Percentiles rank a stretch among this genome's conserved stretches.
phyloP scores from a whole-genome alignment of 2,113 vertebrate genomes.

The Pteronura brasiliensis region DNA sequence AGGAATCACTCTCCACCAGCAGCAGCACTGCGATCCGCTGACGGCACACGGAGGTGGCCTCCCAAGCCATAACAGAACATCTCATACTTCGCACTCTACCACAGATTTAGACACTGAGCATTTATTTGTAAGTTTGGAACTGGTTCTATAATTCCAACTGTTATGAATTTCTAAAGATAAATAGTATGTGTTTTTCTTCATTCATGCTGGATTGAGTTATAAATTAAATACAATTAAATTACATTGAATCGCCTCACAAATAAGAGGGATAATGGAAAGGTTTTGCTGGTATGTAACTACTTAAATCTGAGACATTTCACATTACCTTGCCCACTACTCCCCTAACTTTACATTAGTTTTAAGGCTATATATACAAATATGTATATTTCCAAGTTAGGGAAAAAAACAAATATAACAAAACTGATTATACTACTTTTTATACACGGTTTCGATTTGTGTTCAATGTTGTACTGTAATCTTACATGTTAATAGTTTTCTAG shows the following conservation, averaged over 20 bases:
- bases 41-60: slow-evolving; percentile 72
- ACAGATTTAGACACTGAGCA: slow-evolving; percentile 83
- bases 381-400: slow-evolving; percentile 83
- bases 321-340: slow-evolving; percentile 81
- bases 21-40: slow-evolving; percentile 56
- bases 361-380: slow-evolving; percentile 88
- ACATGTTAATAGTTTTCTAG: slow-evolving; percentile 82
- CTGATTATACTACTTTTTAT: slow-evolving; percentile 81
- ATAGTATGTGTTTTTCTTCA: slow-evolving; percentile 83
- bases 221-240: slow-evolving; percentile 86
- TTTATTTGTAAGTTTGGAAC: slow-evolving; percentile 82
- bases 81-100: slow-evolving; percentile 82
- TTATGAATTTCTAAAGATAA: slow-evolving; percentile 86
- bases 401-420: slow-evolving; percentile 83
- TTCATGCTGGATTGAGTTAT: slow-evolving; percentile 85
- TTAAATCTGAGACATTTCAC: slow-evolving; percentile 83
- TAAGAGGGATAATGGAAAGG: slow-evolving; percentile 82
- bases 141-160: slow-evolving; percentile 81
- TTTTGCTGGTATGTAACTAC: slow-evolving; percentile 83
- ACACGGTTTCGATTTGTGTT: slow-evolving; percentile 80
- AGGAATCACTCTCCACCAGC: slow-evolving; percentile 3
- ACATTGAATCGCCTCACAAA: slow-evolving; percentile 83
- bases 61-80: slow-evolving; percentile 76
- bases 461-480: slow-evolving; percentile 80
- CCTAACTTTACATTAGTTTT: slow-evolving; percentile 85